phyloP scores from a whole-genome alignment of 2,888 invertebrate genomes.

The Diplazon laetatorius region DNA sequence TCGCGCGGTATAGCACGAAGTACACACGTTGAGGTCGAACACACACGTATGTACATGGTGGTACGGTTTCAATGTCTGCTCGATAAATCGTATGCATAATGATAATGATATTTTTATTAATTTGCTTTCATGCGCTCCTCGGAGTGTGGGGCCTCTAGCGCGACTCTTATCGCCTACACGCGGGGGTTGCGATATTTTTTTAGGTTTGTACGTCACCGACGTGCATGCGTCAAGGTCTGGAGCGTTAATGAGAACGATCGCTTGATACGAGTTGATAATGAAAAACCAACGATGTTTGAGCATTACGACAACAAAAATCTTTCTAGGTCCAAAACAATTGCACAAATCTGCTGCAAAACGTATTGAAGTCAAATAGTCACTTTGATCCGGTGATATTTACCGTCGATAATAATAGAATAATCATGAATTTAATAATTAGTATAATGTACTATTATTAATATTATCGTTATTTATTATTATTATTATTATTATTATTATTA shows the following conservation, averaged over 20 bases:
- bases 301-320: neutral
- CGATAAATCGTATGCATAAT: constrained; percentile 30
- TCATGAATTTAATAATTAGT: neutral
- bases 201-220: constrained; percentile 64
- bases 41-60: neutral
- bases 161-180: constrained; percentile 73
- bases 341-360: neutral
- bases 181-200: constrained; percentile 74
- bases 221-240: constrained; percentile 69
- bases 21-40: constrained; percentile 42
- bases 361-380: constrained; percentile 7
- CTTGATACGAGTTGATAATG: neutral
- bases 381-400: neutral
- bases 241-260: constrained; percentile 45
- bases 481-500: too few species aligned
- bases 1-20: neutral
- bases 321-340: neutral
- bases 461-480: too few species aligned
- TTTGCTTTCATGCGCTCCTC: too few species aligned
- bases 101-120: neutral
- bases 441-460: too few species aligned
- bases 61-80: constrained; percentile 37
- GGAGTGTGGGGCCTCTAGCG: constrained; percentile 75
- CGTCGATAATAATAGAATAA: neutral
- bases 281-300: neutral